phyloP scores from a whole-genome alignment of 2,797 vertebrate species.

The Muscicapa comitata region DNA sequence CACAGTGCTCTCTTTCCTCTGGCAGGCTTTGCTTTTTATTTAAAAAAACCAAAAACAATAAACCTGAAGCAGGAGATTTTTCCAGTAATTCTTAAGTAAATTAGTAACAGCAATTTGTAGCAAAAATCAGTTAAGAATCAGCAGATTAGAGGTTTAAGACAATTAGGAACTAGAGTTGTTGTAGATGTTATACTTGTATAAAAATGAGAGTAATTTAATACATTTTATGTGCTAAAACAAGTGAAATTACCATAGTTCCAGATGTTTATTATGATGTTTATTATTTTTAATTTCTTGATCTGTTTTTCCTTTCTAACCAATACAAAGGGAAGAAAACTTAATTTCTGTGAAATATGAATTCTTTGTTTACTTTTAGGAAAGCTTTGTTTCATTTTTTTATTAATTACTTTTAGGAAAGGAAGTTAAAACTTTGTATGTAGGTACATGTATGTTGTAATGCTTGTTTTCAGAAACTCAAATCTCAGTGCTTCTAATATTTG shows the following conservation, averaged over 20 bases:
- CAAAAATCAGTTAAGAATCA: background rate
- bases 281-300: background rate
- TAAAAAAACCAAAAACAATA: background rate
- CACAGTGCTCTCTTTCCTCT: background rate
- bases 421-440: background rate
- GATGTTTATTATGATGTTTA: background rate
- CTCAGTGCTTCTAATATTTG: constrained; percentile 18
- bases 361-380: background rate
- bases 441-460: background rate
- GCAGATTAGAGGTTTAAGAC: background rate
- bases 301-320: background rate
- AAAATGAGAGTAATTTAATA: background rate
- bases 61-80: background rate
- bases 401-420: background rate
- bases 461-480: constrained; percentile 19
- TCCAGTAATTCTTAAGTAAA: background rate
- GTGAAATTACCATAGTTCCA: background rate
- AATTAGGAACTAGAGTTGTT: background rate
- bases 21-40: background rate
- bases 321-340: background rate
- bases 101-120: background rate
- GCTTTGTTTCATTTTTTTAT: background rate
- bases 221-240: background rate
- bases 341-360: background rate
- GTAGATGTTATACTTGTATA: background rate